Evolutionary conservation across 2,888 invertebrate species (phyloP).

Genomic region (Aplocera efformata): DNA sequence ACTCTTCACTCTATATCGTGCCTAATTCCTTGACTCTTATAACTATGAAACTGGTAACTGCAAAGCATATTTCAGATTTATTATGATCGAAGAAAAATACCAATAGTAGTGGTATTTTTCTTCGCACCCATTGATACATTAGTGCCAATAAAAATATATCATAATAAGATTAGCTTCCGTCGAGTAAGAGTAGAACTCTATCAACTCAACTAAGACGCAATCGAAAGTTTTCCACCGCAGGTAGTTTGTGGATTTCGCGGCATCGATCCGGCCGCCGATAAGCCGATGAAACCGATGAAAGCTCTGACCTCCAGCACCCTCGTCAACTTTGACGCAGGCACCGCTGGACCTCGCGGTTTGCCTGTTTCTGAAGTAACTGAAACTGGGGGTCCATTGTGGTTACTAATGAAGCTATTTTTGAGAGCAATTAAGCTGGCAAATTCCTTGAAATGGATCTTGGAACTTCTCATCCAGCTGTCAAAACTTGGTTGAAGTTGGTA

Average conservation of each 20-base stretch:
- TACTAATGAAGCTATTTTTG: constrained; percentile 5
- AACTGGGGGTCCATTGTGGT: constrained; percentile 8
- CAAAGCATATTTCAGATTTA: too few relatives aligned
- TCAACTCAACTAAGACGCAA: constrained; percentile 25
- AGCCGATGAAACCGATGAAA: constrained; percentile 40
- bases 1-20: too few relatives aligned
- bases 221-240: constrained; percentile 30
- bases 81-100: too few relatives aligned
- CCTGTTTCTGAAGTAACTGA: constrained; percentile 2
- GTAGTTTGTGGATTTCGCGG: constrained; percentile 32
- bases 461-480: too few relatives aligned
- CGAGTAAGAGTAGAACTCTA: constrained; percentile 17
- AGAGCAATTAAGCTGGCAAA: constrained; percentile 7
- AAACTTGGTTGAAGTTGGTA: too few relatives aligned
- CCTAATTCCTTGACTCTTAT: too few relatives aligned
- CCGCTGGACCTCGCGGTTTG: constrained; percentile 32
- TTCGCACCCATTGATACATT: too few relatives aligned
- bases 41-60: too few relatives aligned
- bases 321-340: constrained; percentile 56
- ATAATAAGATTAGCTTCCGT: too few relatives aligned
- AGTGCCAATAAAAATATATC: too few relatives aligned
- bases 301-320: constrained; percentile 50
- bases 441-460: constrained; percentile 1
- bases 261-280: constrained; percentile 46
- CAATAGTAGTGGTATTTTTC: too few relatives aligned